Evolutionary conservation across 2,888 invertebrate genomes (phyloP), one percentile per base, ranked within the genome.

Genomic region (Drosophila robusta): DNA sequence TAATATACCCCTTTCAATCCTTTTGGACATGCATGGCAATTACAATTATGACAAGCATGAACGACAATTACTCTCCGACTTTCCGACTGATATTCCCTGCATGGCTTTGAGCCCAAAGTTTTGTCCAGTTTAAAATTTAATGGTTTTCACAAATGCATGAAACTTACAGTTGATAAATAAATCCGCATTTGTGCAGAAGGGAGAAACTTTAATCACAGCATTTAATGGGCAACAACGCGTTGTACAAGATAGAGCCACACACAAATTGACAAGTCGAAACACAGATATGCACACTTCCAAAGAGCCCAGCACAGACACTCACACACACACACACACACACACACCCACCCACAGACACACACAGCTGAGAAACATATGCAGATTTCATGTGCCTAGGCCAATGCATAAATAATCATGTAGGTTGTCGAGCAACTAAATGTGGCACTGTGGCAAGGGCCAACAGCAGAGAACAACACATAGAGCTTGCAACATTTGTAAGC

Each of bases 391-490:
- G 72, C 66, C 44, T 58, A 46, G 67, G 44, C 65, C 50, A 70
- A 71, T 86, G 78, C 81, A 87, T 86, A 87, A 75, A 87, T 87
- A 82, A 86, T 83, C 68, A 80, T 71, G 61, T 64, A 51, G 50
- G 14, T 18, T 62, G 56, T 49, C 55, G 42, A 26, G 44, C 49
- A 44, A 36, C 22, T 26, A 45, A 50, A 38, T 57, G 49, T 24
- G 22, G 29, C 42, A 52, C 42, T 34, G 29, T 6, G 42, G 32
- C 39, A 34, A 36, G 22, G 18, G 22, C n/a, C 8, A 57, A 12
- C 41, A 58, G 29, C 47, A 55, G 29, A 16, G 16, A 34, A 45
- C 51, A 44, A 32, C 39, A 39, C 26, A 61, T 34, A 16, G 22
- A 29, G 41, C 22, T 24, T 34, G 39, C 67, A 63, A 64, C 72